A percentile compares a stretch with the other conserved stretches of the same genome.
phyloP scores from a whole-genome alignment of 2,888 invertebrate species.

The Acronicta psi region DNA sequence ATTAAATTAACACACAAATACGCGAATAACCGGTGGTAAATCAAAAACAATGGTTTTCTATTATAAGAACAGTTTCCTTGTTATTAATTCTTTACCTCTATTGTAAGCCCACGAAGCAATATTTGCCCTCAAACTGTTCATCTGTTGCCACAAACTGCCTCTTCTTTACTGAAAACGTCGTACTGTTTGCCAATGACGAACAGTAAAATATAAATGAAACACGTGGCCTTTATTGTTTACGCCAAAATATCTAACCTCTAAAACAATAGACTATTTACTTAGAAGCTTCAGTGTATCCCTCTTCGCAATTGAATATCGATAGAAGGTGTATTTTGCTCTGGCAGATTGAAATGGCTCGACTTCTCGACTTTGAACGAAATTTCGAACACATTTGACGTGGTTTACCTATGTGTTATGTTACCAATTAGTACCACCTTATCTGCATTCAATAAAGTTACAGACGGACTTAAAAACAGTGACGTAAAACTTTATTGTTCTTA shows the following conservation, averaged over 20 bases:
- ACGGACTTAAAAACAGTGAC: too few species aligned
- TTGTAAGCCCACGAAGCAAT: constrained; percentile 43
- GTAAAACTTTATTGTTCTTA: too few species aligned
- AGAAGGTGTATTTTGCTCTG: constrained; percentile 22
- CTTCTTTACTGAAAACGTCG: constrained; percentile 59
- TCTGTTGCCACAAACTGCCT: constrained; percentile 72
- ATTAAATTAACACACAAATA: not conserved
- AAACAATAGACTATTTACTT: constrained; percentile 73
- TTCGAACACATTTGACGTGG: not conserved
- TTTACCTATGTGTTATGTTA: too few species aligned
- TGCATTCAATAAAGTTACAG: too few species aligned
- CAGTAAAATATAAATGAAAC: constrained; percentile 75
- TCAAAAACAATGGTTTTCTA: constrained; percentile 64
- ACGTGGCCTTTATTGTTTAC: constrained; percentile 66
- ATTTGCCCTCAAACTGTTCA: constrained; percentile 62
- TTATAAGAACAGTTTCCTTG: constrained; percentile 58
- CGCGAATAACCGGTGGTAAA: constrained; percentile 12
- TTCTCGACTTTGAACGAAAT: not conserved
- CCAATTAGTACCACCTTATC: too few species aligned
- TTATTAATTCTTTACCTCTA: constrained; percentile 65
- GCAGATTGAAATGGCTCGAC: not conserved
- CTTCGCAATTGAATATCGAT: constrained; percentile 46
- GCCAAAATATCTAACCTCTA: constrained; percentile 59
- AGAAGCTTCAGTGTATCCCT: constrained; percentile 30
- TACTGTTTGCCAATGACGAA: constrained; percentile 61